Conservation (phyloP, 2,888 invertebrate genomes). For the Petrolisthes manimaculis region DNA sequence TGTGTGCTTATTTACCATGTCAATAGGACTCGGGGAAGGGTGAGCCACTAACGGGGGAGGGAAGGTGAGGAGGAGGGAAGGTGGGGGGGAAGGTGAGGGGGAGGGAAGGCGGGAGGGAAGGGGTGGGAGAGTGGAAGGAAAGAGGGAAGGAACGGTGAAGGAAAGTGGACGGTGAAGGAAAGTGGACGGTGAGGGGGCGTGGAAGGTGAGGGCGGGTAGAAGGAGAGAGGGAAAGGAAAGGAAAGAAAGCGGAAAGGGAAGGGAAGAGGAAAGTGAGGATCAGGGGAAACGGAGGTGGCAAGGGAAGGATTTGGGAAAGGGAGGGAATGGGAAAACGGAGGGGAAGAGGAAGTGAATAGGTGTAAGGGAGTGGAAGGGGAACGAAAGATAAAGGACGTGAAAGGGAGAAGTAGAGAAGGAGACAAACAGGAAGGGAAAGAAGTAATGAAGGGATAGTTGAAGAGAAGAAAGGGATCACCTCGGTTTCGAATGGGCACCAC, state of each 20-base stretch:
- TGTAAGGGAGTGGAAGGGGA: too few species aligned
- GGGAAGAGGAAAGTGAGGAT: neutral
- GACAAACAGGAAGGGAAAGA: too few species aligned
- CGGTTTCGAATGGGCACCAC: too few species aligned
- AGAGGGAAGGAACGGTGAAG: neutral
- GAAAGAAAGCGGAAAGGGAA: neutral
- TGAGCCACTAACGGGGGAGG: neutral
- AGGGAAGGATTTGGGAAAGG: neutral
- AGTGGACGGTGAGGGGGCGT: neutral
- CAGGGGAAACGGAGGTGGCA: neutral
- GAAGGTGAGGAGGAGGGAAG: neutral
- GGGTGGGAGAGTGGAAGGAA: neutral
- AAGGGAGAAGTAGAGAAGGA: too few species aligned
- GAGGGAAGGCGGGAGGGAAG: neutral
- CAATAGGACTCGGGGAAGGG: neutral
- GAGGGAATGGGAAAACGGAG: too few species aligned
- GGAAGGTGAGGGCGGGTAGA: neutral
- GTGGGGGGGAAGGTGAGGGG: neutral
- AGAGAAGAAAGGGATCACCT: too few species aligned
- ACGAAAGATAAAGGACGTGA: too few species aligned
- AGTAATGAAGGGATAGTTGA: too few species aligned
- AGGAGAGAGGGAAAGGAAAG: neutral
- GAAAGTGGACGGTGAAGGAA: neutral
- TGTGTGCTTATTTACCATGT: constrained; percentile 18
- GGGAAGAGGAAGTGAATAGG: too few species aligned